Base-by-base conservation (phyloP, 2,113 vertebrate species). In the Sorex araneus region DNA sequence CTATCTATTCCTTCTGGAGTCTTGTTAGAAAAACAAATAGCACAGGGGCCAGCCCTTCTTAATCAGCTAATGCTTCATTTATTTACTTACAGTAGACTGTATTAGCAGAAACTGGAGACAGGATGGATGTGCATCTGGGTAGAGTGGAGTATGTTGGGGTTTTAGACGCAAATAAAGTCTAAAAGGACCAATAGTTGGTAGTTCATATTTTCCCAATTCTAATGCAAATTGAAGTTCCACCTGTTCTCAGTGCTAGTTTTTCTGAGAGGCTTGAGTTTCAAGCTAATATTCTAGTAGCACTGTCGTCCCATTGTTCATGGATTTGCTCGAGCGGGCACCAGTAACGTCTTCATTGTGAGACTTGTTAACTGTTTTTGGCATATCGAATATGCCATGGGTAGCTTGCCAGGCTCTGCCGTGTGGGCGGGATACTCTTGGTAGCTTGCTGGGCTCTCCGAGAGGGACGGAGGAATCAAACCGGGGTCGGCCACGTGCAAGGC, bases 21-120 rank as follows among this genome's bases (percentile, higher is more conserved):
- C 54, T 87, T 89, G n/a, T 71, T 89, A 89, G 85, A 92, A 91
- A 84, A 91, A 89, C 63, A 94, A 87, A 87, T 89, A 43, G 50
- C n/a, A 54, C 6, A n/a, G 25, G 28, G 60, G 12, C 45, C 83
- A 34, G 15, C 16, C 21, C 43, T 30, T 91, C 50, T 6, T 84
- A 63, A 80, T 84, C 27, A 93, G n/a, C 25, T 83, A 83, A 34
- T 82, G 9, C 19, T 18, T 78, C 5, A 90, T 47, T 69, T 75
- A 69, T 89, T 85, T 84, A 64, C 60, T 92, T 84, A 75, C 7
- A 45, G 7, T 80, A 73, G 32, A 50, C 43, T 54, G 84, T 84
- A 60, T 67, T 84, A 77, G 76, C 63, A 82, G 64, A 70, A 92
- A 60, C 36, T 60, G 18, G 40, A 87, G 71, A 21, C 28, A 75